Base-by-base conservation (phyloP, 2,113 vertebrate genomes). In the Pseudorhombus dupliciocellatus region DNA sequence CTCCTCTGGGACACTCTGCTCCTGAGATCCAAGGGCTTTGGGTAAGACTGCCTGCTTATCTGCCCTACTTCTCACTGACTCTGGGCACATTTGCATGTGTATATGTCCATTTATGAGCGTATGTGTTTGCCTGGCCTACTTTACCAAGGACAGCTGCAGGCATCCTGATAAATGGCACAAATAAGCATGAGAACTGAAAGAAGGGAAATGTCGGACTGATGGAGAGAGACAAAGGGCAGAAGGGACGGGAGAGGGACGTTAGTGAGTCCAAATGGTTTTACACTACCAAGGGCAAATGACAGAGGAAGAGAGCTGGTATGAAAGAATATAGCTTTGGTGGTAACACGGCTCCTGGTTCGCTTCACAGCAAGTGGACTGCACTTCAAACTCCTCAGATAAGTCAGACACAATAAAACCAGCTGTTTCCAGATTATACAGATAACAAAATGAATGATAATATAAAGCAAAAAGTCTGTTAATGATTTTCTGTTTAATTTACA, bases 1-100 rank as follows among this genome's bases (percentile, higher is more conserved):
- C 69, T 89, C 91, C 81, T 82, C 50, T 59, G 85, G 84, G 90
- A 92, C 81, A 64, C 73, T 60, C 86, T 88, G 85, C 81, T 85
- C 75, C 70, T 77, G 68, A 80, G 79, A 84, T 87, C 80, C 81
- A 84, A 83, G 71, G 51, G 72, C 70, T 87, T 79, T 75, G 60
- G 74, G 81, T 73, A 86, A 87, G 58, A 75, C 56, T 64, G 84
- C 72, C 73, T 88, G 78, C 77, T 66, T 73, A 59, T 77, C 80
- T 90, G 89, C 70, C 87, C 89, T 86, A 87, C 74, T 87, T 92
- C 80, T 86, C 63, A 79, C 59, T 84, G 75, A 24, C 54, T 80
- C 61, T n/a, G 46, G 7, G 20, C 7, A 9, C 46, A 75, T 72
- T 68, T 76, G 73, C 66, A 73, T 83, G 77, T 70, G 55, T 70